These are phyloP conservation scores for Diadegma fenestrale DNA, from an alignment of 2,888 invertebrate species.

Conservation along the genomic window DNA sequence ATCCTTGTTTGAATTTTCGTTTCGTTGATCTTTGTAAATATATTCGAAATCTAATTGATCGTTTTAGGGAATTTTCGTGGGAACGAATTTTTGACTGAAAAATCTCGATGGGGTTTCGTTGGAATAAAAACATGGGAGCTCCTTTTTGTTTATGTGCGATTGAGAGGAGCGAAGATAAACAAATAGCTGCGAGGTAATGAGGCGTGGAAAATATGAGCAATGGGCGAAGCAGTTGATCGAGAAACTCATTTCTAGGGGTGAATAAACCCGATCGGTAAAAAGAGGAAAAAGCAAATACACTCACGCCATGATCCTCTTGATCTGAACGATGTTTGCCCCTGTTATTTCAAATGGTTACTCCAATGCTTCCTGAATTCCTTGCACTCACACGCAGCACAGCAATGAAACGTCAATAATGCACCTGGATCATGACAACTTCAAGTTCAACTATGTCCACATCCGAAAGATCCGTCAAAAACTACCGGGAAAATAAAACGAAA, in stretches of 20 bases:
- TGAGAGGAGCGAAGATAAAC: neutral
- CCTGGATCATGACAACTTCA: conserved; percentile 32
- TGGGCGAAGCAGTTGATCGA: conserved; percentile 21
- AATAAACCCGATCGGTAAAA: conserved; percentile 38
- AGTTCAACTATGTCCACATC: conserved; percentile 23
- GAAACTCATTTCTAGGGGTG: conserved; percentile 33
- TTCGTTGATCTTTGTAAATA: too few relatives aligned
- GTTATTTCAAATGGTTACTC: neutral
- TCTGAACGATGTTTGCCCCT: conserved; percentile 1
- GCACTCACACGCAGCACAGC: conserved; percentile 35
- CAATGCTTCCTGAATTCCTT: conserved; percentile 22
- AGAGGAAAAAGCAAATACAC: conserved; percentile 26
- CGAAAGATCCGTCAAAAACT: neutral
- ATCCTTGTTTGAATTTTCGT: neutral
- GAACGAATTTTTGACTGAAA: neutral
- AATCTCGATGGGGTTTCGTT: neutral
- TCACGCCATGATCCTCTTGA: conserved; percentile 56
- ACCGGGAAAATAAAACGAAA: conserved; percentile 34
- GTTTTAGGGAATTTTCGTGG: too few relatives aligned
- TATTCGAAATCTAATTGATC: neutral
- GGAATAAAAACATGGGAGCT: neutral
- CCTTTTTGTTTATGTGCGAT: neutral
- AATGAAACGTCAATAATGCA: conserved; percentile 44
- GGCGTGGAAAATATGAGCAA: conserved; percentile 13
- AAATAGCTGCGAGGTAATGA: conserved; percentile 25